These are phyloP conservation scores for Microcebus ravelobensis DNA, from an alignment of 2,113 vertebrate genomes.

Conservation along the genomic window DNA sequence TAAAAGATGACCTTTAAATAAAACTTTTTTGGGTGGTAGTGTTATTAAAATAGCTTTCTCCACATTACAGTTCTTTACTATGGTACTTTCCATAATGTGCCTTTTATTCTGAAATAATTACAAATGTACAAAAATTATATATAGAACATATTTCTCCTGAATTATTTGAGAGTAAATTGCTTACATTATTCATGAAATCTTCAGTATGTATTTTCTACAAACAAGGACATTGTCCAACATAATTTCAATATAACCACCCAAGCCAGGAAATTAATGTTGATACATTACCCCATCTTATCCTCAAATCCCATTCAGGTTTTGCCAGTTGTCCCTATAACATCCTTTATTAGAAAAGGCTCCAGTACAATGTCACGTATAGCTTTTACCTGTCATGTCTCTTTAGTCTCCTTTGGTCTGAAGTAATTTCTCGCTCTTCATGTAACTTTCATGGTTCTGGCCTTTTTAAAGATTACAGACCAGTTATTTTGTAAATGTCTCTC, in stretches of 20 bases:
- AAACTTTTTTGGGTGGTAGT: not conserved
- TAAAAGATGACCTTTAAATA: not conserved
- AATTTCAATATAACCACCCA: not conserved
- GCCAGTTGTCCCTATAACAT: not conserved
- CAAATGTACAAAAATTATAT: not conserved
- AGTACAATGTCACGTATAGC: not conserved
- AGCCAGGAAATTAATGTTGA: not conserved
- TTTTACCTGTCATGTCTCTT: not conserved
- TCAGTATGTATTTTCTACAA: not conserved
- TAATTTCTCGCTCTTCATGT: not conserved
- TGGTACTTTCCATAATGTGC: not conserved
- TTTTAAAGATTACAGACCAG: not conserved
- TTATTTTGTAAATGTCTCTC: not conserved
- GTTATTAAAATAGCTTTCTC: not conserved
- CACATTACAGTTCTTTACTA: not conserved
- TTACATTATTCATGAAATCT: not conserved
- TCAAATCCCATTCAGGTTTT: not conserved
- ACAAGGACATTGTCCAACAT: not conserved
- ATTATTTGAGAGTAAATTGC: not conserved
- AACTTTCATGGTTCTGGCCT: not conserved
- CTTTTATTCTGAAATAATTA: conserved; percentile 5
- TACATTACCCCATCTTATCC: not conserved
- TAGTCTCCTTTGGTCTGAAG: not conserved
- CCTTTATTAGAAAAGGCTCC: not conserved
- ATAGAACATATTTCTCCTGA: not conserved